Evolutionary conservation across 2,113 vertebrate genomes (phyloP).

Genomic region (Platysternon megacephalum): DNA sequence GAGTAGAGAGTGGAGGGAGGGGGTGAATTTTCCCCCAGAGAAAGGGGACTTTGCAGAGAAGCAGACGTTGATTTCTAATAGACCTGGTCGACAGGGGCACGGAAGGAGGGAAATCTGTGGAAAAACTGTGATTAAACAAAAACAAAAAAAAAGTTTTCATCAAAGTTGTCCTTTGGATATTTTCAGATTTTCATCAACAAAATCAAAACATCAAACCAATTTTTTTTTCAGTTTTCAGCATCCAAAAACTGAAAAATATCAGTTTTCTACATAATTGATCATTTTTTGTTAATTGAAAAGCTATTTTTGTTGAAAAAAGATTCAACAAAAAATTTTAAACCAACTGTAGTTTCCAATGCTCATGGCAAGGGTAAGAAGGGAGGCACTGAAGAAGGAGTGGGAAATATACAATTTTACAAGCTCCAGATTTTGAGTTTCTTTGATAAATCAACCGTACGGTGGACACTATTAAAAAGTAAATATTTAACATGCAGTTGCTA

Average conservation of each 20-base stretch:
- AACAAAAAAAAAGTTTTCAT: background rate
- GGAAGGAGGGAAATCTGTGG: background rate
- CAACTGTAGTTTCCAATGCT: background rate
- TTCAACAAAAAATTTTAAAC: background rate
- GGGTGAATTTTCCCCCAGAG: background rate
- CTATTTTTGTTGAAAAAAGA: background rate
- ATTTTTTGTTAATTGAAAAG: background rate
- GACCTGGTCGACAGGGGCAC: background rate
- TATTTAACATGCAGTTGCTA: background rate
- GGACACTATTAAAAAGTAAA: background rate
- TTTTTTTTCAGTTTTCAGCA: background rate
- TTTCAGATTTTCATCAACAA: background rate
- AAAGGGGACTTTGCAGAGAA: background rate
- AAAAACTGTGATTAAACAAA: background rate
- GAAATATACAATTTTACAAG: background rate
- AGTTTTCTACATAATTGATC: background rate
- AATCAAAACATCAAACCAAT: fast-evolving
- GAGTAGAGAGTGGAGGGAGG: background rate
- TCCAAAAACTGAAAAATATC: background rate
- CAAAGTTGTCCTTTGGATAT: background rate
- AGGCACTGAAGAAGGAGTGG: background rate
- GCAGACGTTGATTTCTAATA: background rate
- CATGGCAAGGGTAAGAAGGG: background rate
- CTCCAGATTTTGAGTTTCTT: background rate
- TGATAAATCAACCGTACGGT: background rate